Percentiles rank a stretch among this genome's conserved stretches.
phyloP scores from a whole-genome alignment of 2,797 vertebrate genomes.

The Pseudocheirus occidentalis region DNA sequence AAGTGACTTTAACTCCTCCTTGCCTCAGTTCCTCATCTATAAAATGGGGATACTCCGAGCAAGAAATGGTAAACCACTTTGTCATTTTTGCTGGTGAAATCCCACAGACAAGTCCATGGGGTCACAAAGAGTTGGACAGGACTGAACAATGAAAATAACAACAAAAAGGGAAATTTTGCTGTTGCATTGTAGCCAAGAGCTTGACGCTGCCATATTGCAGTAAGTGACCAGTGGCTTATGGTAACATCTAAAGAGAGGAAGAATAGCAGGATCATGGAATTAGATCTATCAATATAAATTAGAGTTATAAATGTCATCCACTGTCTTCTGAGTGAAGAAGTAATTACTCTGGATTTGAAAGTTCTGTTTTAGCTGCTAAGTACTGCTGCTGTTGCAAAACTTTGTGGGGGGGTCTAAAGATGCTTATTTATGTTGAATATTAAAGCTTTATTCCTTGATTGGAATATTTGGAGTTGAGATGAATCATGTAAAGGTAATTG shows the following conservation, averaged over 20 bases:
- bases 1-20: neutral
- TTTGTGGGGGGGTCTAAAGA: neutral
- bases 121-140: neutral
- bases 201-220: neutral
- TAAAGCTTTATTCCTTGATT: neutral
- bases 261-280: neutral
- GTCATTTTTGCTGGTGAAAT: neutral
- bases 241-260: neutral
- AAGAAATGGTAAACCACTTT: neutral
- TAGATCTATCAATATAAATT: neutral
- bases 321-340: neutral
- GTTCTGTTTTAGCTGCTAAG: neutral
- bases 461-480: neutral
- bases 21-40: neutral
- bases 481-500: neutral
- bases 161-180: neutral
- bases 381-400: neutral
- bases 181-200: neutral
- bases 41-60: neutral
- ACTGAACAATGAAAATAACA: neutral
- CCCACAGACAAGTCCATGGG: neutral
- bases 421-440: neutral
- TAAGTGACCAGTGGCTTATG: neutral
- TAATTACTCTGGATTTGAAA: neutral
- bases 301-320: neutral